phyloP scores from a whole-genome alignment of 64 coral and sea anemone genomes.

The Orbicella faveolata region DNA sequence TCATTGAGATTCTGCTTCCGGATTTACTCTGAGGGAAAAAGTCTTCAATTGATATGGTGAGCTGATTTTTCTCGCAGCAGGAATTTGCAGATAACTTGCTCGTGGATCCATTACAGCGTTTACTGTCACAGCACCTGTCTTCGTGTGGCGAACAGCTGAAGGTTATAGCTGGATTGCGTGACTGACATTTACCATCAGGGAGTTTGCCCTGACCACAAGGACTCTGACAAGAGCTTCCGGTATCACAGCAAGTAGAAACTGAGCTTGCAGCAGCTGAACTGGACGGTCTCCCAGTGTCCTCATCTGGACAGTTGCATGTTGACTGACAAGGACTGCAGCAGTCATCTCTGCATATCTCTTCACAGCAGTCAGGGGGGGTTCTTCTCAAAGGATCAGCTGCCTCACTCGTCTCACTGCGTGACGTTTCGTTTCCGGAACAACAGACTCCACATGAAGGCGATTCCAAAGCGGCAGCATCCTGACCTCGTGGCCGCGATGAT shows the following conservation, averaged over 20 bases:
- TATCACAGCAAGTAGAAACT: neutral
- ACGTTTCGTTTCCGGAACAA: neutral
- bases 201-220: neutral
- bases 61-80: neutral
- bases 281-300: neutral
- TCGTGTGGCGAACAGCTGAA: neutral
- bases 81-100: neutral
- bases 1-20: constrained; percentile 19
- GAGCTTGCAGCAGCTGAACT: constrained; percentile 5
- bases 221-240: neutral
- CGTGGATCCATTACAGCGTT: neutral
- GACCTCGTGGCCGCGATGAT: neutral
- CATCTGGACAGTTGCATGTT: neutral
- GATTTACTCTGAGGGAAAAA: neutral
- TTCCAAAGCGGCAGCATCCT: neutral
- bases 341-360: neutral
- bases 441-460: neutral
- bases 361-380: neutral
- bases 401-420: neutral
- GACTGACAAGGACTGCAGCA: constrained; percentile 5
- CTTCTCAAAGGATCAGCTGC: neutral
- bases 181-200: neutral
- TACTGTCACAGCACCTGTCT: neutral
- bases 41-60: neutral
- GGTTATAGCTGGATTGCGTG: neutral